phyloP scores from a whole-genome alignment of 2,797 vertebrate genomes.

The Orientallactaga sibirica region DNA sequence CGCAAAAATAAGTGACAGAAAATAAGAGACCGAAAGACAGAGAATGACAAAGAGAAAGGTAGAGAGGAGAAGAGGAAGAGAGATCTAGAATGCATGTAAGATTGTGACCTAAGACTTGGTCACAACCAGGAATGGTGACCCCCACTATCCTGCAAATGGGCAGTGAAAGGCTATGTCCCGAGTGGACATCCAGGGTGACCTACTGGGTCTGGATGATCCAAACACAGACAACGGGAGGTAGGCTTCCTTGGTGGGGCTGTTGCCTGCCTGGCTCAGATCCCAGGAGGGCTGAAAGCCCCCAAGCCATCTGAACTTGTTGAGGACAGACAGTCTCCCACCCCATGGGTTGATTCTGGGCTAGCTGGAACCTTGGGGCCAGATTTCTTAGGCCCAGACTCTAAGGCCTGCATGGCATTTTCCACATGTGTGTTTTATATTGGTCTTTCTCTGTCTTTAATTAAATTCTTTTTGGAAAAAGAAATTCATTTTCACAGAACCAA shows the following conservation, averaged over 20 bases:
- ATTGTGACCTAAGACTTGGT: background rate
- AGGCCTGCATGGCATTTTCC: slow-evolving; percentile 36
- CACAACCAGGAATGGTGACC: background rate
- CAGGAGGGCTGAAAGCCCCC: background rate
- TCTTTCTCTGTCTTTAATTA: slow-evolving; percentile 84
- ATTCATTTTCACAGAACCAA: slow-evolving; percentile 66
- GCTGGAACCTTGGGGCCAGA: background rate
- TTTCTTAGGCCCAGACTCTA: slow-evolving; percentile 27
- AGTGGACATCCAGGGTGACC: background rate
- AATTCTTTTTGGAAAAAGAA: slow-evolving; percentile 75
- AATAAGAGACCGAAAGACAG: too few species aligned
- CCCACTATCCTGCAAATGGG: background rate
- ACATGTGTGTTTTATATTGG: slow-evolving; percentile 77
- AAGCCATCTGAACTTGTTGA: background rate
- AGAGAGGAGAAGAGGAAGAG: background rate
- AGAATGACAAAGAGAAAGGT: background rate
- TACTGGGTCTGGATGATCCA: background rate
- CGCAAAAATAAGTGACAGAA: background rate
- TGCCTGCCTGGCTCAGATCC: background rate
- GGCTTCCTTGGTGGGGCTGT: background rate
- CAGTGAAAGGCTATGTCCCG: background rate
- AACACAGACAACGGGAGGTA: fast-evolving
- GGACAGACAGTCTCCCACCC: background rate
- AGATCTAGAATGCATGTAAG: background rate
- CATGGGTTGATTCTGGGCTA: background rate